Conservation (phyloP, 2,888 invertebrate genomes). For the Arenicola marina region DNA sequence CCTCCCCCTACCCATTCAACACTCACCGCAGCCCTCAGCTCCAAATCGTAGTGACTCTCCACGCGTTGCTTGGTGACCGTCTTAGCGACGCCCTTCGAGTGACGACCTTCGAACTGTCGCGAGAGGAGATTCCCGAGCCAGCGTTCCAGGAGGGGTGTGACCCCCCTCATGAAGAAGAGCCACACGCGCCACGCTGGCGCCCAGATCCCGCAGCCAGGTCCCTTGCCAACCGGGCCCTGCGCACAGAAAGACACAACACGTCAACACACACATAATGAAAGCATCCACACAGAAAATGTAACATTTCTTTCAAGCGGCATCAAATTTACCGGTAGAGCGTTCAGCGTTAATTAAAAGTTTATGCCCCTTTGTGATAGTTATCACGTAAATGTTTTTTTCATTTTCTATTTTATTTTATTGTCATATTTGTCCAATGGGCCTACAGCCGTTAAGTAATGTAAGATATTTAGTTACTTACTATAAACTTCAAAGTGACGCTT, state of each 20-base stretch:
- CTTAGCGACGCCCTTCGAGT: slow-evolving; percentile 99
- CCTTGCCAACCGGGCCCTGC: slow-evolving; percentile 96
- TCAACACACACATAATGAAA: no score
- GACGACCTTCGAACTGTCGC: slow-evolving; percentile 97
- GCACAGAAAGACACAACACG: slow-evolving; percentile 11
- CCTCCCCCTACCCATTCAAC: background rate
- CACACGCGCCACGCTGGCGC: slow-evolving; percentile 99
- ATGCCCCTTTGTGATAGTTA: no score
- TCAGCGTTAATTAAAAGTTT: no score
- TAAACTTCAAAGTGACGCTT: no score
- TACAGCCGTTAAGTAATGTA: no score
- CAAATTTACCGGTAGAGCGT: no score
- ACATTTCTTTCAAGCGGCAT: no score
- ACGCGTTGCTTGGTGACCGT: slow-evolving; percentile 99
- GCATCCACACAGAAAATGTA: no score
- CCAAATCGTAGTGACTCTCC: slow-evolving; percentile 98
- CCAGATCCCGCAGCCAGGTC: slow-evolving; percentile 98
- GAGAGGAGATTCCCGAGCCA: slow-evolving; percentile 99
- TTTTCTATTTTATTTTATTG: no score
- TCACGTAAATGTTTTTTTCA: no score
- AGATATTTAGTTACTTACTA: no score
- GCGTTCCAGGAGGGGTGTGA: slow-evolving; percentile 94
- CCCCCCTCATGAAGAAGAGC: slow-evolving; percentile 99
- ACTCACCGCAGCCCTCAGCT: slow-evolving; percentile 87
- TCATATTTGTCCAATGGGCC: no score